A percentile compares a stretch with the other conserved stretches of the same genome.
These are phyloP conservation scores for Rhagonycha lutea DNA, from an alignment of 2,888 invertebrate species.

Conservation along the genomic window DNA sequence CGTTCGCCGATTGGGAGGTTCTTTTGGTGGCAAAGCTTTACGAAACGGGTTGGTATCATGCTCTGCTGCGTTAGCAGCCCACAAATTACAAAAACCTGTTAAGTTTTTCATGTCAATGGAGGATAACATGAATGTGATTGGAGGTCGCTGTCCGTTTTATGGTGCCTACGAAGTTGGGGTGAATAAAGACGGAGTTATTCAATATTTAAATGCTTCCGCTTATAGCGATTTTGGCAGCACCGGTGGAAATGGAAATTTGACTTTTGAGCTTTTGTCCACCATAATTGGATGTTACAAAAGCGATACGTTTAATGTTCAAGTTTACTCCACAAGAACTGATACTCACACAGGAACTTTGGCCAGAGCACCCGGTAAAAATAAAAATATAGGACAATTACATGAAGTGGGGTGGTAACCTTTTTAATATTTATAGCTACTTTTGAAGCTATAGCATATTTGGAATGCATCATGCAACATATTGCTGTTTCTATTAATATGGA, in stretches of 20 bases:
- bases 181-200: constrained; percentile 66
- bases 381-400: neutral
- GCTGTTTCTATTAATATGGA: constrained; percentile 60
- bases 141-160: constrained; percentile 66
- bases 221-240: constrained; percentile 61
- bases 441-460: constrained; percentile 66
- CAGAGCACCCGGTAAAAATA: constrained; percentile 67
- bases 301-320: constrained; percentile 55
- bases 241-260: constrained; percentile 59
- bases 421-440: constrained; percentile 57
- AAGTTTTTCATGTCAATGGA: constrained; percentile 71
- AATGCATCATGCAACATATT: constrained; percentile 71
- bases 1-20: constrained; percentile 79
- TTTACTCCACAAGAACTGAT: constrained; percentile 63
- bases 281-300: constrained; percentile 67
- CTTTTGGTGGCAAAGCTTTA: constrained; percentile 77
- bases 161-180: constrained; percentile 70
- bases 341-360: constrained; percentile 65
- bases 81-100: constrained; percentile 66
- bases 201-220: constrained; percentile 62
- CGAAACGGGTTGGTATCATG: constrained; percentile 63
- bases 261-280: constrained; percentile 44
- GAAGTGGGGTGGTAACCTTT: neutral
- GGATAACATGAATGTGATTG: constrained; percentile 71
- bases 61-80: constrained; percentile 72